Conservation (phyloP, 2,888 invertebrate species). For the Dicyrtomina minuta region DNA sequence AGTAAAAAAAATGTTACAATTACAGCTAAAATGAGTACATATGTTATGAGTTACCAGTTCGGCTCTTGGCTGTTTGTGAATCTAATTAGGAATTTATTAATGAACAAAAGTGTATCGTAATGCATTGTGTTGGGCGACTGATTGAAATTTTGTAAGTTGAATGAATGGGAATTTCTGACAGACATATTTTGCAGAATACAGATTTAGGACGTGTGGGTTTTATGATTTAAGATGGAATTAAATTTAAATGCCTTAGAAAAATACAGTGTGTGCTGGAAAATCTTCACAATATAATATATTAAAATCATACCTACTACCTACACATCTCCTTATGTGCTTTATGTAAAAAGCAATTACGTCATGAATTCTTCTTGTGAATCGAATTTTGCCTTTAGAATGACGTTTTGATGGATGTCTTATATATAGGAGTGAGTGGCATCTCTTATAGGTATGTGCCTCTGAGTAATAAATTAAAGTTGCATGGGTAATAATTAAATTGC, state of each 20-base stretch:
- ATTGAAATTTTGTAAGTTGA: too few relatives aligned
- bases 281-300: too few relatives aligned
- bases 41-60: too few relatives aligned
- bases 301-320: too few relatives aligned
- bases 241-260: constrained; percentile 25
- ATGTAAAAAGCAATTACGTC: not conserved
- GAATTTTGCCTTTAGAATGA: constrained; percentile 10
- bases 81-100: too few relatives aligned
- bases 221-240: constrained; percentile 18
- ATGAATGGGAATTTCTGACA: too few relatives aligned
- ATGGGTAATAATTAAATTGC: constrained; percentile 32
- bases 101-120: too few relatives aligned
- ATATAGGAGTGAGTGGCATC: constrained; percentile 11
- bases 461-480: constrained; percentile 25
- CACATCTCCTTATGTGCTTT: not conserved
- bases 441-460: constrained; percentile 11
- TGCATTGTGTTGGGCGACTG: too few relatives aligned
- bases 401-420: constrained; percentile 32
- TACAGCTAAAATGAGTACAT: too few relatives aligned
- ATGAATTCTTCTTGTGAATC: not conserved
- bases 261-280: not conserved
- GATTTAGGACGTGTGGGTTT: not conserved
- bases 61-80: too few relatives aligned
- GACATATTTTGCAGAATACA: too few relatives aligned
- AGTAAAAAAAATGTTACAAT: too few relatives aligned